Evolutionary conservation across 2,888 invertebrate species (phyloP).

Genomic region (Platycheirus rosarum): DNA sequence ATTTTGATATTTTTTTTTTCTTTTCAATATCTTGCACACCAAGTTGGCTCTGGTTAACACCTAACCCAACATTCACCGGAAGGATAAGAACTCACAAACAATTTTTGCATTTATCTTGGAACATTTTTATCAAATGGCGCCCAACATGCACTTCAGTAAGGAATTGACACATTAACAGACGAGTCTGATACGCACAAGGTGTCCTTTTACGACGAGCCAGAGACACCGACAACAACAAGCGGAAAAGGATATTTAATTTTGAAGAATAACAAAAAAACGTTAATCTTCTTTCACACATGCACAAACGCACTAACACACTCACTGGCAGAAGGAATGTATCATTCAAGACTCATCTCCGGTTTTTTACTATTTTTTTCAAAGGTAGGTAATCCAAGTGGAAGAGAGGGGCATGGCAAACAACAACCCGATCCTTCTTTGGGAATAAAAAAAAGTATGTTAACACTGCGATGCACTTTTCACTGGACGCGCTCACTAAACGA

Average conservation of each 20-base stretch:
- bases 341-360: constrained; percentile 56
- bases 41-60: constrained; percentile 40
- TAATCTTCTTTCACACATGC: constrained; percentile 60
- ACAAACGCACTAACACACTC: constrained; percentile 36
- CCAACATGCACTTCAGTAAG: constrained; percentile 44
- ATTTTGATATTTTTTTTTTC: constrained; percentile 36
- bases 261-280: constrained; percentile 57
- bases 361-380: constrained; percentile 34
- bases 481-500: constrained; percentile 39
- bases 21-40: constrained; percentile 40
- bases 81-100: constrained; percentile 38
- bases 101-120: constrained; percentile 63
- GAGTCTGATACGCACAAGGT: constrained; percentile 52
- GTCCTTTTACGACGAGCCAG: constrained; percentile 34
- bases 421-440: constrained; percentile 69
- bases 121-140: constrained; percentile 60
- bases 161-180: constrained; percentile 47
- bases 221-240: constrained; percentile 29
- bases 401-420: constrained; percentile 56
- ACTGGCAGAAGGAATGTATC: constrained; percentile 57
- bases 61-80: constrained; percentile 53
- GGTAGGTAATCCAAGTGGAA: constrained; percentile 60
- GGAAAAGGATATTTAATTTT: constrained; percentile 67
- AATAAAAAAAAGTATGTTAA: constrained; percentile 21
- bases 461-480: constrained; percentile 57